Evolutionary conservation across 2,797 vertebrate species (phyloP), one percentile per base, ranked within the genome.

Genomic region (Spinus pinus): DNA sequence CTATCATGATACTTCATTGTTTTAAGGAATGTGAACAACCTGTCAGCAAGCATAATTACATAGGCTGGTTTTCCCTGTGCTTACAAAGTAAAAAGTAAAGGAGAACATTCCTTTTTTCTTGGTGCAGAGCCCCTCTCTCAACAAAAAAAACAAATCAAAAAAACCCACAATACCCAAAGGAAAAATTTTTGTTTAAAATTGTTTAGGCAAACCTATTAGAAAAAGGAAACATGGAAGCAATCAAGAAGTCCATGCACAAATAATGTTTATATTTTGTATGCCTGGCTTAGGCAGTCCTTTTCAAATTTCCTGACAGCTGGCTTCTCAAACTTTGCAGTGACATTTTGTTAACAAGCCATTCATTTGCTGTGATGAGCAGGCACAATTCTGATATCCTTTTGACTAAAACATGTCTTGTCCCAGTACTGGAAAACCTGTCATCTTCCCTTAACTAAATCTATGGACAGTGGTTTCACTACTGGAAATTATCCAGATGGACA

Each of bases 71-170:
- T 73, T 67, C 16, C 5, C 7, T 47, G 9, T 5, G 1, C 3
- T 70, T 62, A 21, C 2, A 9, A 84, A 54, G 13, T 58, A 58
- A 73, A 88, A 78, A 12, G 5, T 13, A 46, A 23, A 81, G 21
- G 9, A 53, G 5, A 72, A 24, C 2, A 2, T 62, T 51, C 20
- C 1, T 21, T 10, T 56, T 71, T 72, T 27, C 15, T 58, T 70
- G 20, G 9, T 31, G 15, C 44, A 64, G 19, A 60, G 2, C 7
- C 2, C 2, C 3, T 35, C 4, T 27, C 44, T 28, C 18, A 1
- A 3, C 6, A 50, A 21, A 10, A 62, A 20, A 9, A 72, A 15
- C 6, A 39, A 27, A 25, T 1, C 39, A 14, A 39, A 39, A 14
- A 39, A 39, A 37, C 1, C 2, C 12, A 50, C 8, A 78, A 30